Evolutionary conservation across 2,113 vertebrate species (phyloP).

Genomic region (Lepisosteus osseus): DNA sequence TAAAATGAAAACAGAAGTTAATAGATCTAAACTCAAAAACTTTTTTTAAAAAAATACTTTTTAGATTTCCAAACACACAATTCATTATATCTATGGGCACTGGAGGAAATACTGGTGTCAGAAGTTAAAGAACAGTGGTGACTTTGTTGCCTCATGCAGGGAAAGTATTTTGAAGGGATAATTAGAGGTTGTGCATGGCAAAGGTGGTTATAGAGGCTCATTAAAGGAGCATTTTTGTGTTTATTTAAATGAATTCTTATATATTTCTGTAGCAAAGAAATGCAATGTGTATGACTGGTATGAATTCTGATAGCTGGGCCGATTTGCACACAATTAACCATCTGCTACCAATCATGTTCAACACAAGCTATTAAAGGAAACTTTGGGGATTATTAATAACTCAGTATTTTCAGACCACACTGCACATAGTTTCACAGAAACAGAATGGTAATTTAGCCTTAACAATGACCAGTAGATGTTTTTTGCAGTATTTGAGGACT

Average conservation of each 20-base stretch:
- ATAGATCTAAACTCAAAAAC: background rate
- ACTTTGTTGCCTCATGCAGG: background rate
- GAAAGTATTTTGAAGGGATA: too few relatives aligned
- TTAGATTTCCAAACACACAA: too few relatives aligned
- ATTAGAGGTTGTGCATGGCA: background rate
- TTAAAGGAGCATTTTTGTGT: background rate
- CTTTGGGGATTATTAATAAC: constrained; percentile 48
- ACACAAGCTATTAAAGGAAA: constrained; percentile 21
- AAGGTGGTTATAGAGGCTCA: background rate
- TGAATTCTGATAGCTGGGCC: constrained; percentile 34
- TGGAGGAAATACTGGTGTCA: background rate
- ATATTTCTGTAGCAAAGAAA: constrained; percentile 39
- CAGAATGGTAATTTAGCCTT: constrained; percentile 42
- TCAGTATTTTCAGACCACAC: constrained; percentile 23
- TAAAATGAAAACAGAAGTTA: background rate
- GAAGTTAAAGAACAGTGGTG: constrained; percentile 8
- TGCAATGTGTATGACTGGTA: constrained; percentile 38
- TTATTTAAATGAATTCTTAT: constrained; percentile 3
- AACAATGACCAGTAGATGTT: constrained; percentile 35
- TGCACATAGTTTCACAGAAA: constrained; percentile 31
- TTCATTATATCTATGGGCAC: background rate
- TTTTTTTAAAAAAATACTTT: background rate
- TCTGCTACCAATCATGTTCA: constrained; percentile 29
- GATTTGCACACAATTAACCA: constrained; percentile 45
- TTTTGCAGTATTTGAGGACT: too few relatives aligned